Evolutionary conservation across 2,888 invertebrate genomes (phyloP).

Genomic region (Pseudanteris insignis): DNA sequence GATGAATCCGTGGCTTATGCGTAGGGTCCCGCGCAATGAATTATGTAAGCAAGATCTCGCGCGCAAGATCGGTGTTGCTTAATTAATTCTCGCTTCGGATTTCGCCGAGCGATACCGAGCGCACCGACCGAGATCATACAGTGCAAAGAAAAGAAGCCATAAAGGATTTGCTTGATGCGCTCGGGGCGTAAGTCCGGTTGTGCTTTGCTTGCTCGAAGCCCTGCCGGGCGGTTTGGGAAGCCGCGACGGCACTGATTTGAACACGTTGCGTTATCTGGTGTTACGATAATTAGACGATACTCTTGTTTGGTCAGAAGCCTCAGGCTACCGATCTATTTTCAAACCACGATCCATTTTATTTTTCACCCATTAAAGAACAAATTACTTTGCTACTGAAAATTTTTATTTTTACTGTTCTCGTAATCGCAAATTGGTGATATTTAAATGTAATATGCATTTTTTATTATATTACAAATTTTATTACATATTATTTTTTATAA

Average conservation of each 20-base stretch:
- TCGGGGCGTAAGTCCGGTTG: too few species aligned
- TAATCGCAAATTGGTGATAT: too few species aligned
- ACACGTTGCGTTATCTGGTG: constrained; percentile 31
- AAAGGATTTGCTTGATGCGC: constrained; percentile 40
- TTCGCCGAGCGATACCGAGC: too few species aligned
- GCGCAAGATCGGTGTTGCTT: constrained; percentile 29
- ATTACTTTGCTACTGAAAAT: constrained; percentile 14
- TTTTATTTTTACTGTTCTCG: too few species aligned
- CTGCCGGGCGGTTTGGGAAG: constrained; percentile 27
- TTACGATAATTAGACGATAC: constrained; percentile 34
- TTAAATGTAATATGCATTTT: too few species aligned
- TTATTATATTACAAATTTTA: too few species aligned
- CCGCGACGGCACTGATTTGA: constrained; percentile 27
- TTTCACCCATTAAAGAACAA: constrained; percentile 10
- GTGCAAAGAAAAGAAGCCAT: constrained; percentile 37
- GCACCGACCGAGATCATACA: too few species aligned
- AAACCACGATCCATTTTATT: constrained; percentile 23
- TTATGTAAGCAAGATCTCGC: constrained; percentile 53
- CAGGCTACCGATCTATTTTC: constrained; percentile 22
- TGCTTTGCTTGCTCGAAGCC: constrained; percentile 40
- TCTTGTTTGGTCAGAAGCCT: constrained; percentile 23
- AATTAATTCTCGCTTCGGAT: constrained; percentile 46
- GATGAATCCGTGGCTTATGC: too few species aligned
- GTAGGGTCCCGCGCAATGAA: constrained; percentile 54
- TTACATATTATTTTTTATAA: too few species aligned